Evolutionary conservation across 1,140 invertebrate species (phyloP), one percentile per base, ranked within the genome.

Genomic region (Amyelois transitella): DNA sequence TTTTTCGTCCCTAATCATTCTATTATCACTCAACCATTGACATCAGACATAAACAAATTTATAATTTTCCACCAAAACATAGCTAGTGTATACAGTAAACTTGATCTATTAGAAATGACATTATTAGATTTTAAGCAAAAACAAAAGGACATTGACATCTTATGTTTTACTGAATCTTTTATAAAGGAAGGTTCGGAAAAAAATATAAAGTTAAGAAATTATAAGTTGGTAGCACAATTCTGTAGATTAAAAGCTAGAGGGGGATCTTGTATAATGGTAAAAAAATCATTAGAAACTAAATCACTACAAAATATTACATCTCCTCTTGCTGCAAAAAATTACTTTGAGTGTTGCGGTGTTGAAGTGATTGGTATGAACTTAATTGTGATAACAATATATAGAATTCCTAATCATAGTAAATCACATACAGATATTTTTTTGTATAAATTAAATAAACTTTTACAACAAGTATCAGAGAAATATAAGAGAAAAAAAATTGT

Each of bases 261-360:
- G 28, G 62, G 62, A 2, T 43, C 55, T 18, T 60, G 58, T 28
- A 65, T 61, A 32, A 43, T 60, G 7, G 25, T 57, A 18, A 60
- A 52, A 24, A 58, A 60, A n/a, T 7, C 38, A 2, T 43, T 53
- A 43, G 43, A 64, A 38, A 49, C 43, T 18, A 60, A 55, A 43
- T 2, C 8, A 53, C 49, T 47, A 18, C 22, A 24, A 24, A 48
- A 59, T 14, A 49, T 64, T 18, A 38, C 18, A 18, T 8, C 28
- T 24, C 25, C 10, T n/a, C 10, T 64, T 17, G 20, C 53, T 12
- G 7, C 2, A 14, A 14, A 18, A 12, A 44, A 53, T 43, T 24
- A 43, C 4, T 64, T 64, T 64, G 62, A 64, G 43, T 64, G 61
- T 21, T 56, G 56, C 32, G 57, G 62, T 3, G 43, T 53, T n/a